Base-by-base conservation (phyloP, 2,797 vertebrate species). In the Sebastes vulpes region DNA sequence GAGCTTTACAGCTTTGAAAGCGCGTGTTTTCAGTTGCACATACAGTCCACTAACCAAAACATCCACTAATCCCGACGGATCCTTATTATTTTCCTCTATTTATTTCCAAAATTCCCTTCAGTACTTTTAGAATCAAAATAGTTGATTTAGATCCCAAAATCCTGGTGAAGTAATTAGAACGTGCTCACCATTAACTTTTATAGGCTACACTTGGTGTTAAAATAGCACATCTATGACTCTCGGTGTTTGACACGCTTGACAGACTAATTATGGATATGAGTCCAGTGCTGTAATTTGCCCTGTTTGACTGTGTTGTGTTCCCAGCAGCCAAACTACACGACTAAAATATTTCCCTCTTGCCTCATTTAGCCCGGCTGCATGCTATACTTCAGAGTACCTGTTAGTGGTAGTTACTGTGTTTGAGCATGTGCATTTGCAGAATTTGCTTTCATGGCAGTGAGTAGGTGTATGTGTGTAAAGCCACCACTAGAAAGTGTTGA, bases 381-480 rank as follows among this genome's bases (percentile, higher is more conserved):
- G 85, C 82, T 91, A 48, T 48, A 79, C 86, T 90, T 91, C 81
- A 54, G 86, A 90, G 86, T 86, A 94, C 91, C 93, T 94, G 93
- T 89, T 94, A 88, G 84, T 84, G 88, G 83, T 90, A 85, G 90
- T 91, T 87, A 74, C 90, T 87, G 83, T 78, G 87, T 88, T 85
- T 83, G 85, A 94, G 93, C 90, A 78, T 90, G 87, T 94, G 91
- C 91, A 91, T 95, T 94, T 95, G 93, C 88, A 89, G 85, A 81
- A 91, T 89, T 48, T 83, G 93, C 91, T 94, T 93, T 94, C 91
- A 92, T 91, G 91, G 91, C 90, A 93, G 88, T 95, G 95, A 95
- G 95, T 95, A 96, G 95, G 95, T 96, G 95, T 96, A 93, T 95
- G 92, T 94, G 95, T 95, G 94, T 95, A 95, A 95, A 95, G 93